These are phyloP conservation scores for Bruchidius siliquastri DNA, from an alignment of 2,888 invertebrate species.

Conservation along the genomic window DNA sequence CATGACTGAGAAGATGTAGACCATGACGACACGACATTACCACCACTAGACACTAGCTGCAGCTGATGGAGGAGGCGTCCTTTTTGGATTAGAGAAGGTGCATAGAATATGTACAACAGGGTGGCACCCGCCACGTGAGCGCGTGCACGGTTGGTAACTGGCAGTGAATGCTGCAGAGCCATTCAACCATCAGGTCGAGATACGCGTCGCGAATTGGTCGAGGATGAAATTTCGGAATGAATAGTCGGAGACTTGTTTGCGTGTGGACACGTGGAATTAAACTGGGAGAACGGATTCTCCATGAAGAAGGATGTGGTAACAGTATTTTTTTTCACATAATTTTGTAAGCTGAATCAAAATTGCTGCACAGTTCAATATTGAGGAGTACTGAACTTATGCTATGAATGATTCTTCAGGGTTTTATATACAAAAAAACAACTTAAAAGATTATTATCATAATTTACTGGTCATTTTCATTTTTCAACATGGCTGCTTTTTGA, in stretches of 20 bases:
- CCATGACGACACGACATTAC: neutral
- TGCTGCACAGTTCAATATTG: no score
- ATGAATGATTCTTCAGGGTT: no score
- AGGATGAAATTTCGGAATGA: neutral
- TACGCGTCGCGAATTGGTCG: neutral
- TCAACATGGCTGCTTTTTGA: no score
- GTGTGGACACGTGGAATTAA: neutral
- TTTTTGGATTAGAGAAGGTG: neutral
- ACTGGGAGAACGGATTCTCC: neutral
- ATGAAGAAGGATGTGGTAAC: no score
- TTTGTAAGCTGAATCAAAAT: no score
- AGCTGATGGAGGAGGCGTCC: neutral
- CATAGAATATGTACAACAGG: neutral
- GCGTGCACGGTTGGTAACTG: constrained; percentile 45
- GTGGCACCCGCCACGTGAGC: neutral
- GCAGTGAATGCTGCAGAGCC: constrained; percentile 46
- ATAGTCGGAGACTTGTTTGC: neutral
- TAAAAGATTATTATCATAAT: no score
- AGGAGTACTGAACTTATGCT: no score
- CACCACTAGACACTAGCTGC: neutral
- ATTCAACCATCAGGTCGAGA: constrained; percentile 20
- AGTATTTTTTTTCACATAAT: no score
- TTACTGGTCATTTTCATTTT: no score
- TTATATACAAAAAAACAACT: no score
- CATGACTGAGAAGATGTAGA: neutral